Evolutionary conservation across 2,888 invertebrate genomes (phyloP).

Genomic region (Iphiclides podalirius): DNA sequence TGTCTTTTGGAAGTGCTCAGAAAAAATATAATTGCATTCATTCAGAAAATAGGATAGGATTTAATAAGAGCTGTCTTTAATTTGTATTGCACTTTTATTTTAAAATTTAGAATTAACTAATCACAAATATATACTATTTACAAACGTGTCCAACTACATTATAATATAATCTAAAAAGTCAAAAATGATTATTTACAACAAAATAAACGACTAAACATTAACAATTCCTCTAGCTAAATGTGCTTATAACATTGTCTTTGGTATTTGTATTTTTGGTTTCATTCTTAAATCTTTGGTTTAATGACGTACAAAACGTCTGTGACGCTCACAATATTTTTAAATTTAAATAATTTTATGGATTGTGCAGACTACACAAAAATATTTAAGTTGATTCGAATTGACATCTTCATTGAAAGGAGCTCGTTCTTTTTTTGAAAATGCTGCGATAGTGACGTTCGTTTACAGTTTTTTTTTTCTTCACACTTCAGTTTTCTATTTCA

Average conservation of each 20-base stretch:
- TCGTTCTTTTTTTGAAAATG: too few species aligned
- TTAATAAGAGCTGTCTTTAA: too few species aligned
- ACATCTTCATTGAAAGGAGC: background rate
- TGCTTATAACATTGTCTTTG: constrained; percentile 22
- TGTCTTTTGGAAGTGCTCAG: too few species aligned
- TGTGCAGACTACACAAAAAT: constrained; percentile 3
- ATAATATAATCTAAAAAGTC: constrained; percentile 50
- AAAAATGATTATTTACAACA: constrained; percentile 64
- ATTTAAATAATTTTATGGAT: too few species aligned
- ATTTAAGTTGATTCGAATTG: background rate
- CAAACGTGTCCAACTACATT: constrained; percentile 60
- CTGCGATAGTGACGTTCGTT: too few species aligned
- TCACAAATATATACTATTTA: constrained; percentile 65
- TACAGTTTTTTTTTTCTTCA: background rate
- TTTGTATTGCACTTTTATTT: constrained; percentile 64
- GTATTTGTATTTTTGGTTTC: constrained; percentile 48
- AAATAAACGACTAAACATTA: constrained; percentile 33
- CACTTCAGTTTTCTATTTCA: constrained; percentile 67
- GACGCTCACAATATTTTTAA: background rate
- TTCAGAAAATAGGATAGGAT: too few species aligned
- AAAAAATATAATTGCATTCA: too few species aligned
- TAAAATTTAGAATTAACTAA: constrained; percentile 41
- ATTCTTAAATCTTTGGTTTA: constrained; percentile 33
- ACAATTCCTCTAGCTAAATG: constrained; percentile 29
- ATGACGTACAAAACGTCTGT: background rate